Base-by-base conservation (phyloP, 2,888 invertebrate genomes). In the Entomobrya multifasciata region DNA sequence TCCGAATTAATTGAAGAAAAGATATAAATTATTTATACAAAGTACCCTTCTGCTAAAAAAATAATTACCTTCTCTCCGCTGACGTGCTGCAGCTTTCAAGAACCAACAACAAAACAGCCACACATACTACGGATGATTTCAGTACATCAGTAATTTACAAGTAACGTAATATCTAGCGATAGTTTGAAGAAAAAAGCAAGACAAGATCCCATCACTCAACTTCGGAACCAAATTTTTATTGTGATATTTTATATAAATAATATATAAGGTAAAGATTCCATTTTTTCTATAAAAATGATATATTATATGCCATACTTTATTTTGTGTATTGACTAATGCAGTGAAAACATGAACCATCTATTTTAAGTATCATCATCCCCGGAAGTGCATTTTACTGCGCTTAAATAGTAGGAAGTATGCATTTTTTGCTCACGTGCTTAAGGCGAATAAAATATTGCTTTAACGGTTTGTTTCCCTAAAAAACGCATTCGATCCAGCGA, bases 191-290 rank as follows among this genome's bases (percentile, higher is more conserved):
- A 25, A 80, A 8, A 41, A 74, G 74, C 67, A 85, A 85, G 85
- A 78, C 84, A 85, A 49, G 85, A 78, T 85, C 85, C 85, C 85
- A 85, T 85, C 85, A 85, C 85, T 85, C 85, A 86, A 86, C 87
- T 87, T 90, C 90, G 90, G 90, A 90, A 90, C 90, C 90, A 90
- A 90, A 89, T 89, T 89, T 77, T 88, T 85, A 90, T 90, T 90
- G 90, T 90, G 90, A 90, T 90, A 90, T 90, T 90, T 90, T 90
- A 79, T 90, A 90, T 80, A 87, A 60, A 44, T 84, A 79, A 84
- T 84, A 83, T 76, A 49, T 88, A 86, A 88, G 88, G 88, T 87
- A 87, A 80, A 36, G 10, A 62, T 47, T 17, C 10, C 11, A 17
- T 47, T 70, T 57, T 57, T 55, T 17, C 67, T 77, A 70, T 47